These are phyloP conservation scores for Labrus mixtus DNA, from an alignment of 2,113 vertebrate species.

Conservation along the genomic window DNA sequence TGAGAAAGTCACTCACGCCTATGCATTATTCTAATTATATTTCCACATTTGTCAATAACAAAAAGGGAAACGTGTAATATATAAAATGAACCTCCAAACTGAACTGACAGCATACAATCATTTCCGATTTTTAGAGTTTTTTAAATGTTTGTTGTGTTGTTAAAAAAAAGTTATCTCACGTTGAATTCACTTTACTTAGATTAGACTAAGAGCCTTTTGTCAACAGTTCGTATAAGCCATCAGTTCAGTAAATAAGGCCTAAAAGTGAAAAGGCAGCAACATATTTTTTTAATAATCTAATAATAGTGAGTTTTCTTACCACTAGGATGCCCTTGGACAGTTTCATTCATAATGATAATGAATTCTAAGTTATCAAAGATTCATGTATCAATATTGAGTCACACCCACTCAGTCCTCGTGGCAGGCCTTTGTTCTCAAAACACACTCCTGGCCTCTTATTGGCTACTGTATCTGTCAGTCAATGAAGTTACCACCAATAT, in stretches of 20 bases:
- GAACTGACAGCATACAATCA: too few relatives aligned
- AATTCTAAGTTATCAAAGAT: background rate
- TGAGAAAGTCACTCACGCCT: too few relatives aligned
- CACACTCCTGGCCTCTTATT: background rate
- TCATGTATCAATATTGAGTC: background rate
- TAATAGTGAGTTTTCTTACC: background rate
- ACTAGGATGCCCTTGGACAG: background rate
- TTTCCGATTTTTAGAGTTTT: too few relatives aligned
- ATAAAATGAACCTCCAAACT: too few relatives aligned
- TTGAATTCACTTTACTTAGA: too few relatives aligned
- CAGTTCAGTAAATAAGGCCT: background rate
- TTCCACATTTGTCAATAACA: too few relatives aligned
- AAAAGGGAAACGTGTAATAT: too few relatives aligned
- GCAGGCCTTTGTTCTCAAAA: background rate
- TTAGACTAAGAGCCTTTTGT: too few relatives aligned
- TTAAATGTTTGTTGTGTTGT: too few relatives aligned
- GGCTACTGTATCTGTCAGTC: slow-evolving; percentile 24
- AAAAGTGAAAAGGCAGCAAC: background rate
- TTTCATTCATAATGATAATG: background rate
- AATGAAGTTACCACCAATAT: background rate
- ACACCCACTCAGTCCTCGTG: background rate
- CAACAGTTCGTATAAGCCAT: background rate
- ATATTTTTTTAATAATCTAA: background rate
- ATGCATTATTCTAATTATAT: too few relatives aligned
- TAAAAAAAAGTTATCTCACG: too few relatives aligned